These are phyloP conservation scores for Plemyria rubiginata DNA, from an alignment of 2,888 invertebrate species.

Conservation along the genomic window DNA sequence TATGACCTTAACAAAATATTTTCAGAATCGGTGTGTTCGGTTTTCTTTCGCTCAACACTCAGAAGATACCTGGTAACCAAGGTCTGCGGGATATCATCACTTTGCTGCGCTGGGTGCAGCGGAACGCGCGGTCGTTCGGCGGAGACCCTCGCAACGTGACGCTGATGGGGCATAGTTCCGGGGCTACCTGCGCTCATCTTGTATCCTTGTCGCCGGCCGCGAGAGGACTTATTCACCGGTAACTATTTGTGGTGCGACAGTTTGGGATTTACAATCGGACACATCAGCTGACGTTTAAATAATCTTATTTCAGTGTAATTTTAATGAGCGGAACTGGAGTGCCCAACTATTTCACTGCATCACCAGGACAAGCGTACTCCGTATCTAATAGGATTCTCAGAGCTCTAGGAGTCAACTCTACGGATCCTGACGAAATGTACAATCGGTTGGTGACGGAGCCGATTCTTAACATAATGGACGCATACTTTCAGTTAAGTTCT, in stretches of 20 bases:
- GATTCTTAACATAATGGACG: neutral
- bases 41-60: constrained; percentile 47
- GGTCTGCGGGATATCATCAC: constrained; percentile 64
- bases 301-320: neutral
- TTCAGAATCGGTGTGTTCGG: constrained; percentile 44
- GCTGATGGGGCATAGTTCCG: constrained; percentile 67
- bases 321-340: neutral
- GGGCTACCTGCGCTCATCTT: constrained; percentile 60
- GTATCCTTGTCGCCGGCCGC: constrained; percentile 23
- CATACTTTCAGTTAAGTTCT: neutral
- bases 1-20: constrained; percentile 28
- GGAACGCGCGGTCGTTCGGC: constrained; percentile 62
- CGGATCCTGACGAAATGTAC: neutral
- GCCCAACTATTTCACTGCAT: neutral
- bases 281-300: neutral
- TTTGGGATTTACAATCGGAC: neutral
- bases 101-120: constrained; percentile 64
- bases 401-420: neutral
- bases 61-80: constrained; percentile 65
- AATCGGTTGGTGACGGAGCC: neutral
- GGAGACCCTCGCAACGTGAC: constrained; percentile 65
- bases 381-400: neutral
- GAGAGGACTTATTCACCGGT: neutral
- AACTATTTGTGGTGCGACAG: neutral
- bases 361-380: neutral